Conservation (phyloP, 2,797 vertebrate species). For the Labroides dimidiatus region DNA sequence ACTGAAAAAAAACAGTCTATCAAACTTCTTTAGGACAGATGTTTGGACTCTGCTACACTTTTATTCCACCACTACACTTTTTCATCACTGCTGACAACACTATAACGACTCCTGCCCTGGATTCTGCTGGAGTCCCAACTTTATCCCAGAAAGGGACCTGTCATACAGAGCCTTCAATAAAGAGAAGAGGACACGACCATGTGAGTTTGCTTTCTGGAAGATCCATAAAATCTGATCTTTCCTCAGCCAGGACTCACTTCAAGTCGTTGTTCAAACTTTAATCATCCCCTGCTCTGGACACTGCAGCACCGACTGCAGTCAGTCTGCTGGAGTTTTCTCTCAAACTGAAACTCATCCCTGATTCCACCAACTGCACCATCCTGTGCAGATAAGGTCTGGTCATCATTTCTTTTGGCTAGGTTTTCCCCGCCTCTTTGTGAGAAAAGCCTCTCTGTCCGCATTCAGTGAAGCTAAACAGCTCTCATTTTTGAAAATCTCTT, state of each 20-base stretch:
- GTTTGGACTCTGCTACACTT: constrained; percentile 15
- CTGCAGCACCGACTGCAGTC: constrained; percentile 9
- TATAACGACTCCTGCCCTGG: constrained; percentile 23
- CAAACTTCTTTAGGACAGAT: constrained; percentile 40
- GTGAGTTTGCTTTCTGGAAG: constrained; percentile 1
- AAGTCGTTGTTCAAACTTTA: constrained; percentile 41
- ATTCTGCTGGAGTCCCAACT: constrained; percentile 39
- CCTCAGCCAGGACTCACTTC: constrained; percentile 2
- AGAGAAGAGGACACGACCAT: constrained; percentile 1
- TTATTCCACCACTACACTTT: constrained; percentile 14
- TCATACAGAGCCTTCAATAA: constrained; percentile 31
- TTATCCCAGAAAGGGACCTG: constrained; percentile 40
- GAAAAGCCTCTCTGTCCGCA: neutral
- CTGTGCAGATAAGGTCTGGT: neutral
- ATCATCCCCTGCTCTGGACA: constrained; percentile 27
- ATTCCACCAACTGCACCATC: constrained; percentile 2
- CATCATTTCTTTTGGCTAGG: neutral
- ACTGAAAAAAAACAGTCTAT: constrained; percentile 31
- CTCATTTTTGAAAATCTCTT: neutral
- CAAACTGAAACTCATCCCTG: constrained; percentile 13
- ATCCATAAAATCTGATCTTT: constrained; percentile 38
- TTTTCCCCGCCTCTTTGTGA: neutral
- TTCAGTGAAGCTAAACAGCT: neutral
- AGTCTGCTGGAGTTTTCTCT: constrained; percentile 29
- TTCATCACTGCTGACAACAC: constrained; percentile 58